phyloP scores from a whole-genome alignment of 1,140 invertebrate genomes.

The Pseudobourletiella spinata region DNA sequence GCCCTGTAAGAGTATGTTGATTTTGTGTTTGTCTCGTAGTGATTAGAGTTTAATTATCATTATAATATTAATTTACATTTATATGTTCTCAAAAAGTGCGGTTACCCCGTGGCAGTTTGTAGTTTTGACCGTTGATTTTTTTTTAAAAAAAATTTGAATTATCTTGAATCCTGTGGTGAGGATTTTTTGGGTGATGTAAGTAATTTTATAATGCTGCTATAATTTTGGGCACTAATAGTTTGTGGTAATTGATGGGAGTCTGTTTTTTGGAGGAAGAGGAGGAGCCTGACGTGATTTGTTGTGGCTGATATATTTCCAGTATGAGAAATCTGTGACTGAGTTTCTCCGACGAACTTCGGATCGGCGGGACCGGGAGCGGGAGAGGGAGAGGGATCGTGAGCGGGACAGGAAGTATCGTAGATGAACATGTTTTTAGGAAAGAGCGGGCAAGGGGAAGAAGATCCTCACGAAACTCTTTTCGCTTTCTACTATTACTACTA shows the following conservation, averaged over 20 bases:
- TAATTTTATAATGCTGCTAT: background rate
- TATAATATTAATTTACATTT: slow-evolving; percentile 52
- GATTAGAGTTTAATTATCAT: slow-evolving; percentile 38
- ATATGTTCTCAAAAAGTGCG: slow-evolving; percentile 45
- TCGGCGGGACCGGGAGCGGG: slow-evolving; percentile 47
- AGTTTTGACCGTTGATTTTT: no score
- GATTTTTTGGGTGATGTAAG: background rate
- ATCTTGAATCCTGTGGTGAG: background rate
- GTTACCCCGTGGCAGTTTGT: no score
- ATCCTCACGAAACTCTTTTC: background rate
- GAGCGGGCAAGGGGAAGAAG: background rate
- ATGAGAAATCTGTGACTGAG: slow-evolving; percentile 82
- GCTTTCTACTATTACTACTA: background rate
- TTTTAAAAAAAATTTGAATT: background rate
- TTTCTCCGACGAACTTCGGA: slow-evolving; percentile 74
- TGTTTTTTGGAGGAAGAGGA: no score
- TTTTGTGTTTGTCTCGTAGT: no score
- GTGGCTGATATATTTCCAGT: slow-evolving; percentile 48
- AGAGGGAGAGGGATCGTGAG: slow-evolving; percentile 44
- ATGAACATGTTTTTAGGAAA: background rate
- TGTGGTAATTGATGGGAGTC: no score
- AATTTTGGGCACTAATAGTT: no score
- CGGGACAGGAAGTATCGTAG: slow-evolving; percentile 36
- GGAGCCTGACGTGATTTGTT: background rate
- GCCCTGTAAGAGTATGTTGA: slow-evolving; percentile 18